phyloP scores from a whole-genome alignment of 2,797 vertebrate genomes.

The Lophotriccus pileatus region DNA sequence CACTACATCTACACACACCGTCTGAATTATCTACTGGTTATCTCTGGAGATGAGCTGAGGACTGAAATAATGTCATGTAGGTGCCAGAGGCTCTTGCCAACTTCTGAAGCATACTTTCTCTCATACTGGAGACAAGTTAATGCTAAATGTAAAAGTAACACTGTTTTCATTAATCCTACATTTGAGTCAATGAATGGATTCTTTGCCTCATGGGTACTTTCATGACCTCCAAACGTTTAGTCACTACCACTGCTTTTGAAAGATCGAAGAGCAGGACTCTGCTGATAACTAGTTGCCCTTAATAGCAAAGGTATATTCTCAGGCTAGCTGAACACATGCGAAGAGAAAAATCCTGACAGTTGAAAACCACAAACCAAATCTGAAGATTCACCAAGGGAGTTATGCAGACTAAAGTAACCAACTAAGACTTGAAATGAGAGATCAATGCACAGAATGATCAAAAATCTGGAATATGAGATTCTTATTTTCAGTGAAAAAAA shows the following conservation, averaged over 20 bases:
- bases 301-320: not conserved
- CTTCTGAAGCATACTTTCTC: not conserved
- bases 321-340: not conserved
- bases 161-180: not conserved
- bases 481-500: not conserved
- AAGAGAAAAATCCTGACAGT: not conserved
- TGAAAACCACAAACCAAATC: not conserved
- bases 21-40: not conserved
- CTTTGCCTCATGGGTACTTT: not conserved
- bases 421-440: not conserved
- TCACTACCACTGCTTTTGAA: not conserved
- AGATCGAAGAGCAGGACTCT: not conserved
- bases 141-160: not conserved
- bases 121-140: not conserved
- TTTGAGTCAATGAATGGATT: not conserved
- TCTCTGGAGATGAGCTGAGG: not conserved
- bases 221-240: not conserved
- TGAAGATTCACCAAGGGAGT: not conserved
- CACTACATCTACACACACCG: not conserved
- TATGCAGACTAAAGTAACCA: not conserved
- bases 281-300: not conserved
- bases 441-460: not conserved
- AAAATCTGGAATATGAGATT: not conserved
- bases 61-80: not conserved
- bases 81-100: not conserved